Evolutionary conservation across 2,888 invertebrate genomes (phyloP), one percentile per base, ranked within the genome.

Genomic region (Nysson spinosus): DNA sequence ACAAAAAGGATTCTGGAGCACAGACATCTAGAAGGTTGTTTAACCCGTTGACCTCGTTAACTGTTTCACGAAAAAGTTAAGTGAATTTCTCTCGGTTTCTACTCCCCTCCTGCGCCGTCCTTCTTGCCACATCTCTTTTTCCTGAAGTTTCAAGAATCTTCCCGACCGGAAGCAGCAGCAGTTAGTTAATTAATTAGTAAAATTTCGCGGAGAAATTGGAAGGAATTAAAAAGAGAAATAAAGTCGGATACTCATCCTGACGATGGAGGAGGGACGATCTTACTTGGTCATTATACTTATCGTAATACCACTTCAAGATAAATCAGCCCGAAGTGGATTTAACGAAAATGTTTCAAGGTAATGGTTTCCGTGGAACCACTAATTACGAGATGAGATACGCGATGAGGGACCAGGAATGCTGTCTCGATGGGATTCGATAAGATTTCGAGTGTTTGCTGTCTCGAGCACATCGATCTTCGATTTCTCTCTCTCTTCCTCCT

Each of bases 131-230:
- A 4, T 4, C 16, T 19, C 3, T 11, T 14, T 26, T 44, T 54
- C 50, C 58, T 55, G 54, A 30, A 50, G 50, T 11, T 52, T 65
- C 42, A 62, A 66, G 58, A 39, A 54, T 42, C 24, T 19, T 34
- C 35, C 20, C 30, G 16, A 22, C 22, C 35, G 6, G 14, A 26
- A 28, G 20, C 28, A 44, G n/a, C 58, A 57, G 52, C 61, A 57
- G 58, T 69, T 62, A 42, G 67, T 70, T 75, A 75, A 75, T 75
- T 74, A 75, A 75, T 74, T 72, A 74, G 34, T 47, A 62, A 74
- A 72, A 75, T 72, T 74, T 56, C 46, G 30, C 9, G 40, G 42
- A 50, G n/a, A n/a, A n/a, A n/a, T n/a, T n/a, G n/a, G n/a, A n/a
- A n/a, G n/a, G n/a, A n/a, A n/a, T n/a, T n/a, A n/a, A n/a, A n/a